Conservation (phyloP, 2,113 vertebrate genomes). For the Lepidothrix coronata region DNA sequence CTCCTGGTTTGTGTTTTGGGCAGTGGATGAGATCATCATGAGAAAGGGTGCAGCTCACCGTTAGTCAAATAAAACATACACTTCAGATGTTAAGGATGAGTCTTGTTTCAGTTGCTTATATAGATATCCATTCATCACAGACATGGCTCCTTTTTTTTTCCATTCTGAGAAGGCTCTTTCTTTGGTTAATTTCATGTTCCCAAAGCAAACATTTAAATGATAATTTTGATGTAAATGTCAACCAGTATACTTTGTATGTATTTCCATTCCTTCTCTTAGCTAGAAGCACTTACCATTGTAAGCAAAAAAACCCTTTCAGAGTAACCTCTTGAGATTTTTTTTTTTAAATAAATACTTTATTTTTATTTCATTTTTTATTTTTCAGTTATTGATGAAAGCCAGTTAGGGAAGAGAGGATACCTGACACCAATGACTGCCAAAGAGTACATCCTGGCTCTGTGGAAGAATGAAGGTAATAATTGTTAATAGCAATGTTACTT, state of each 20-base stretch:
- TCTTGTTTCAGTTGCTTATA: not conserved
- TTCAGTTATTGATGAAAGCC: conserved; percentile 65
- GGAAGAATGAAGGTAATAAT: conserved; percentile 88
- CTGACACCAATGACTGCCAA: conserved; percentile 85
- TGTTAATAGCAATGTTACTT: not conserved
- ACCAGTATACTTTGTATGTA: not conserved
- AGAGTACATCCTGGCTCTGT: conserved; percentile 82
- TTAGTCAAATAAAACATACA: not conserved
- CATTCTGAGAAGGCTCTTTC: not conserved
- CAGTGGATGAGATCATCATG: not conserved
- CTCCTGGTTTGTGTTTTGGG: not conserved
- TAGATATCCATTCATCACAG: not conserved
- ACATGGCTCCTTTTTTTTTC: not conserved
- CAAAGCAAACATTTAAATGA: not conserved
- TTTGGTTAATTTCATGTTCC: not conserved
- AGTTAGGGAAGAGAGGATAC: conserved; percentile 84
- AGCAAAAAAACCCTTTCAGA: not conserved
- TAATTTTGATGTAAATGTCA: not conserved
- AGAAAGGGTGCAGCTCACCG: not conserved
- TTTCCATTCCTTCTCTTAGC: not conserved
- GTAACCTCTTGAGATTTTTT: not conserved
- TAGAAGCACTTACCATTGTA: not conserved
- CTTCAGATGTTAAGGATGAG: not conserved
- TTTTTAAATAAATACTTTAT: not conserved
- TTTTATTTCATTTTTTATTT: not conserved